Base-by-base conservation (phyloP, 2,888 invertebrate genomes). In the Leptarthrus brevirostris region DNA sequence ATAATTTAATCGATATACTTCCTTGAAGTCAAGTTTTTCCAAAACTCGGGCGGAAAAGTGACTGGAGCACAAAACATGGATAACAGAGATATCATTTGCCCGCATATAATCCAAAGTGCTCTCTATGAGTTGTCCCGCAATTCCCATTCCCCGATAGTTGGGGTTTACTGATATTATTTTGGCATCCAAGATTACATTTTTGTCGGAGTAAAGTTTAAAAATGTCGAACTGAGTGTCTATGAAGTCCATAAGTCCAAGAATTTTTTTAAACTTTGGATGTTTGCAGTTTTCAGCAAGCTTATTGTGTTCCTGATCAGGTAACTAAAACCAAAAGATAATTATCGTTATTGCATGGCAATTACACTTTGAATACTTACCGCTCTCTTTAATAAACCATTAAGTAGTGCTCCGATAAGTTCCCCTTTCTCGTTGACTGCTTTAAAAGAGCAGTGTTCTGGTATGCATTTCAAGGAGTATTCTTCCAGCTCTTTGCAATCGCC, bases 41-140 rank as follows among this genome's bases (percentile, higher is more conserved):
- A 93, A 90, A 0, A 93, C 90, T 81, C 89, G 89, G 0, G 92
- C 92, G 1, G 93, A 93, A 83, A 88, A 94, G 74, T 89, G 88
- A 79, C 93, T 94, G 3, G 92, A 90, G 75, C 93, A 93, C 78
- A 93, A 90, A 49, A 90, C 89, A 24, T 93, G 88, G 74, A 92
- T 87, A 5, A 93, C 84, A n/a, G 80, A 79, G 56, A 85, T 84
- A 0, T 81, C 78, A 30, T 84, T 78, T 20, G 81, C 79, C 0
- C 80, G 80, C 84, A 85, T 84, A 75, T 81, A 84, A 4, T 84
- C 83, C 16, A 84, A 79, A 0, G 79, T 79, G 2, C 78, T 77
- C 76, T 84, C 83, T 1, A 84, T 85, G 6, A 85, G 77, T 2
- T 80, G 79, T 0, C 85, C 85, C 3, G 85, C 85, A 75, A 85